Conservation (phyloP, 2,888 invertebrate species). For the Latheticus oryzae region DNA sequence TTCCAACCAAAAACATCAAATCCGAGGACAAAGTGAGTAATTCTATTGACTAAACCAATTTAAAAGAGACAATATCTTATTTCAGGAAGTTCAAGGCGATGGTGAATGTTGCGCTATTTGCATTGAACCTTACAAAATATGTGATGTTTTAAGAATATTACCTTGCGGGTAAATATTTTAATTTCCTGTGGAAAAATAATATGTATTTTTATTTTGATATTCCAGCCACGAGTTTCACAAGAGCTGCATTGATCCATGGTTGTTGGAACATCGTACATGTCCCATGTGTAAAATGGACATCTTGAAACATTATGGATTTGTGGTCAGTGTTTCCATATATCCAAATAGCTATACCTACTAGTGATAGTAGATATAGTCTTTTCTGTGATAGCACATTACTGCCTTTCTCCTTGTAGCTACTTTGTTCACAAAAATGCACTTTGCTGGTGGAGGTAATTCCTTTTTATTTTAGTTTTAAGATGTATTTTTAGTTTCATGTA, state of each 20-base stretch:
- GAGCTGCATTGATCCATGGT: slow-evolving; percentile 95
- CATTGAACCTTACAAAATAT: slow-evolving; percentile 90
- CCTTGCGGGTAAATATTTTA: slow-evolving; percentile 84
- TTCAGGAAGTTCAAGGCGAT: slow-evolving; percentile 82
- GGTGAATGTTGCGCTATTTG: slow-evolving; percentile 95
- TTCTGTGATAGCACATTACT: slow-evolving; percentile 55
- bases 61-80: slow-evolving; percentile 33
- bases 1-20: slow-evolving; percentile 90
- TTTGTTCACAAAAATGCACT: slow-evolving; percentile 46
- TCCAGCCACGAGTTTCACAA: slow-evolving; percentile 95
- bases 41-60: slow-evolving; percentile 13
- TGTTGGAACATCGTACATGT: slow-evolving; percentile 93
- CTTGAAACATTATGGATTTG: slow-evolving; percentile 87
- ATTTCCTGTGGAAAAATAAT: background rate
- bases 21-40: slow-evolving; percentile 83
- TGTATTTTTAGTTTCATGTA: slow-evolving; percentile 28
- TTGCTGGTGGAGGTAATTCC: slow-evolving; percentile 61
- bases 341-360: slow-evolving; percentile 54
- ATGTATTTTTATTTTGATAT: too few species aligned
- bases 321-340: slow-evolving; percentile 73
- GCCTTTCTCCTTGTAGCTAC: slow-evolving; percentile 48
- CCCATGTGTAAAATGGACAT: slow-evolving; percentile 99
- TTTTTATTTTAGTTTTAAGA: slow-evolving; percentile 48
- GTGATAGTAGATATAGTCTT: slow-evolving; percentile 43
- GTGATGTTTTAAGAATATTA: slow-evolving; percentile 87